Evolutionary conservation across 2,797 vertebrate genomes (phyloP).

Genomic region (Enteromius fasciolatus): DNA sequence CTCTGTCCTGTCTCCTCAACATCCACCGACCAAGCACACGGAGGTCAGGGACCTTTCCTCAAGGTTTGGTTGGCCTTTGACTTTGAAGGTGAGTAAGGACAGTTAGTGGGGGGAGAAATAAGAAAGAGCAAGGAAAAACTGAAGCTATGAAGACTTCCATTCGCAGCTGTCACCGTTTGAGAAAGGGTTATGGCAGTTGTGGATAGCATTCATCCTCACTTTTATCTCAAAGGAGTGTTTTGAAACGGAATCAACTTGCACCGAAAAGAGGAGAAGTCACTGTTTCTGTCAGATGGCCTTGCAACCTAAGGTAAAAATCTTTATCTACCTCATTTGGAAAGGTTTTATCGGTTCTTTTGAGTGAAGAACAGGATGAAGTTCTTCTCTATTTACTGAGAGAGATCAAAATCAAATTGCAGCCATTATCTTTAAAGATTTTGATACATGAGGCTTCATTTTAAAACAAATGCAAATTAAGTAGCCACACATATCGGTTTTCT

Average conservation of each 20-base stretch:
- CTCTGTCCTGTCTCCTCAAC: neutral
- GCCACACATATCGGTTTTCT: neutral
- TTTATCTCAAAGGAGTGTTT: slow-evolving; percentile 48
- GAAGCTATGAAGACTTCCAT: slow-evolving; percentile 22
- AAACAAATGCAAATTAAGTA: neutral
- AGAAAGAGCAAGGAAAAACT: neutral
- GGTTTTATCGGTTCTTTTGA: neutral
- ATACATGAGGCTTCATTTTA: neutral
- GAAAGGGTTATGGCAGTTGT: slow-evolving; percentile 26
- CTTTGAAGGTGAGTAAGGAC: slow-evolving; percentile 25
- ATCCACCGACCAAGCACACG: slow-evolving; percentile 1
- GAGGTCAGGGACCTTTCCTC: slow-evolving; percentile 25
- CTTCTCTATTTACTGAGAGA: neutral
- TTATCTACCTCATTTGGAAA: neutral
- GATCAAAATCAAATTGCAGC: neutral
- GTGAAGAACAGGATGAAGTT: neutral
- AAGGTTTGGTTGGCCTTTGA: slow-evolving; percentile 20
- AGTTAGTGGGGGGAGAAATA: slow-evolving; percentile 11
- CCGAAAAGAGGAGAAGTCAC: slow-evolving; percentile 12
- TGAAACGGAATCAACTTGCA: slow-evolving; percentile 44
- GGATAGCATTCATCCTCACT: slow-evolving; percentile 31
- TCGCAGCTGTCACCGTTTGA: slow-evolving; percentile 10
- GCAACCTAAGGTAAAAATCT: neutral
- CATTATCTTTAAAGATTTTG: neutral
- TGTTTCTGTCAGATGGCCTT: slow-evolving; percentile 29